phyloP scores from a whole-genome alignment of 2,888 invertebrate species.

The Lasioglossum malachurum region DNA sequence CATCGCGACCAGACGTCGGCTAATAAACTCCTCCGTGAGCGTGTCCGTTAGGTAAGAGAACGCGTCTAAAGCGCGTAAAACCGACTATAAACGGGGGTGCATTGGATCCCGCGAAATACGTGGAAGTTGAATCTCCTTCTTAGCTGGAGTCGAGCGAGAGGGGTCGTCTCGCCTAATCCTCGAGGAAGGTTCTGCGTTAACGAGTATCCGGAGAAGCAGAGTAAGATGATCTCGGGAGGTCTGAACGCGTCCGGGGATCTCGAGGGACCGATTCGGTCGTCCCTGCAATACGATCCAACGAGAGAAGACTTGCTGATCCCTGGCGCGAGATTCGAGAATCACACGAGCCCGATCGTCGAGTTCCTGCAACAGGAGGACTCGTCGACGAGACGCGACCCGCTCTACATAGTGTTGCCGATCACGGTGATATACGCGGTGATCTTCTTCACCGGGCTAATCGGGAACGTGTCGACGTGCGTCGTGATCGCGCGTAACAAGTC shows the following conservation, averaged over 20 bases:
- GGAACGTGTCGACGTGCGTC: slow-evolving; percentile 88
- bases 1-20: too few species aligned
- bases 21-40: not conserved
- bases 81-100: not conserved
- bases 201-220: not conserved
- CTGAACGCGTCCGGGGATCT: slow-evolving; percentile 9
- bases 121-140: not conserved
- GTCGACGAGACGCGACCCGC: slow-evolving; percentile 77
- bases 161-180: not conserved
- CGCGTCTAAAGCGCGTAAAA: too few species aligned
- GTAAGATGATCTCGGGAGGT: slow-evolving; percentile 18
- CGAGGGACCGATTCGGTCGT: not conserved
- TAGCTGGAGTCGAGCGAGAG: not conserved
- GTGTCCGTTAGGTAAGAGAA: not conserved
- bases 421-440: slow-evolving; percentile 87
- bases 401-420: slow-evolving; percentile 85
- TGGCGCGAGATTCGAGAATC: slow-evolving; percentile 35
- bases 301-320: not conserved
- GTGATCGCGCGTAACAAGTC: slow-evolving; percentile 88
- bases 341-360: slow-evolving; percentile 39
- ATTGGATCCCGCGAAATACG: not conserved
- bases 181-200: not conserved
- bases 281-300: not conserved
- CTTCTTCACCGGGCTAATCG: slow-evolving; percentile 87
- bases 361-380: slow-evolving; percentile 40